These are phyloP conservation scores for Paralvinella palmiformis DNA, from an alignment of 1,140 invertebrate species.

Conservation along the genomic window DNA sequence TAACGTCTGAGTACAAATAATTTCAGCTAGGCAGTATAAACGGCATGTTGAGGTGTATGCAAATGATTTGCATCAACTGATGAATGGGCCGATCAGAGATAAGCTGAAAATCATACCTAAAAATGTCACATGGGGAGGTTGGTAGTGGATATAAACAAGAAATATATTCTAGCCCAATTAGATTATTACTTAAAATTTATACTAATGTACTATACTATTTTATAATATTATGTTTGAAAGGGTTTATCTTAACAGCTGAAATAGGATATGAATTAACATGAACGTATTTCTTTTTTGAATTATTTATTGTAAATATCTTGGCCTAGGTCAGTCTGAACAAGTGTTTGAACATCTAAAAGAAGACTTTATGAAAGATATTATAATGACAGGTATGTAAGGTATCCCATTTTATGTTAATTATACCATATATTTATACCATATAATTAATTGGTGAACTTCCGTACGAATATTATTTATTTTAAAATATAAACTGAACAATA, in stretches of 20 bases:
- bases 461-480: no score
- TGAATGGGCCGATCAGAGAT: slow-evolving; percentile 63
- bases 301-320: slow-evolving; percentile 10
- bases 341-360: slow-evolving; percentile 61
- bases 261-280: no score
- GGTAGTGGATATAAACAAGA: no score
- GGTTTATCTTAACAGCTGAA: no score
- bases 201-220: no score
- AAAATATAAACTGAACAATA: no score
- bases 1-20: no score
- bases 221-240: no score
- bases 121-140: slow-evolving; percentile 56
- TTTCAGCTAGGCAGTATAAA: background rate
- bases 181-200: no score
- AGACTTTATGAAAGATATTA: slow-evolving; percentile 83
- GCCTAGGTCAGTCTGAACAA: slow-evolving; percentile 49
- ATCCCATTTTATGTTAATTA: slow-evolving; percentile 34
- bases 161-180: no score
- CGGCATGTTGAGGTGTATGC: slow-evolving; percentile 5
- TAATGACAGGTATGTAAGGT: slow-evolving; percentile 59
- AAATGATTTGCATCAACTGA: slow-evolving; percentile 53
- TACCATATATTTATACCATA: background rate
- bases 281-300: slow-evolving; percentile 6
- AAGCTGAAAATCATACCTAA: slow-evolving; percentile 56
- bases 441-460: no score